phyloP scores from a whole-genome alignment of 2,797 vertebrate species.

The Rhinoraja longicauda region DNA sequence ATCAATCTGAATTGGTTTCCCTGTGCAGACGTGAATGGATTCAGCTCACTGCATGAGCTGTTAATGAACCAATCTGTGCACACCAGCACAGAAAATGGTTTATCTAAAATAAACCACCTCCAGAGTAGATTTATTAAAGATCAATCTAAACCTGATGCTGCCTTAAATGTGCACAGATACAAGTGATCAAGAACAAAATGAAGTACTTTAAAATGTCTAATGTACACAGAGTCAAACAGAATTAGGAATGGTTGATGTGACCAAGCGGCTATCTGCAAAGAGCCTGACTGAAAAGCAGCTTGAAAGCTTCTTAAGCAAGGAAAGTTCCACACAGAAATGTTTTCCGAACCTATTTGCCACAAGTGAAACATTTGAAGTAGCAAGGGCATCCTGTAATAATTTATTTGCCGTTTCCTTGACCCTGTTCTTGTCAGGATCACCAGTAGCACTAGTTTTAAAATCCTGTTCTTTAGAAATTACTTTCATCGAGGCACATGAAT shows the following conservation, averaged over 20 bases:
- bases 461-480: constrained; percentile 11
- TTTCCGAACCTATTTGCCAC: constrained; percentile 23
- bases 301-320: constrained; percentile 1
- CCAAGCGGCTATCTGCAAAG: not conserved
- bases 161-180: constrained; percentile 19
- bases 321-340: not conserved
- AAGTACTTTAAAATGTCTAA: constrained; percentile 2
- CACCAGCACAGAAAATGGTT: constrained; percentile 31
- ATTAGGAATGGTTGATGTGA: not conserved
- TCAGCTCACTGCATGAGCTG: constrained; percentile 32
- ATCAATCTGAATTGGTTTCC: constrained; percentile 38
- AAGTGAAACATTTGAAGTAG: not conserved
- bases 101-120: constrained; percentile 26
- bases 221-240: constrained; percentile 15
- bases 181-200: constrained; percentile 25
- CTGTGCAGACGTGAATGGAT: constrained; percentile 34
- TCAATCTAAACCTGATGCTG: constrained; percentile 33
- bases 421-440: not conserved
- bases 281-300: not conserved
- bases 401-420: not conserved
- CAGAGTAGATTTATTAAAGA: constrained; percentile 35
- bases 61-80: constrained; percentile 35
- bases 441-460: not conserved
- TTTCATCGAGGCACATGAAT: not conserved
- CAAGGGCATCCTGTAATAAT: not conserved